These are phyloP conservation scores for Melieria omissa DNA, from an alignment of 2,888 invertebrate genomes.

Conservation along the genomic window DNA sequence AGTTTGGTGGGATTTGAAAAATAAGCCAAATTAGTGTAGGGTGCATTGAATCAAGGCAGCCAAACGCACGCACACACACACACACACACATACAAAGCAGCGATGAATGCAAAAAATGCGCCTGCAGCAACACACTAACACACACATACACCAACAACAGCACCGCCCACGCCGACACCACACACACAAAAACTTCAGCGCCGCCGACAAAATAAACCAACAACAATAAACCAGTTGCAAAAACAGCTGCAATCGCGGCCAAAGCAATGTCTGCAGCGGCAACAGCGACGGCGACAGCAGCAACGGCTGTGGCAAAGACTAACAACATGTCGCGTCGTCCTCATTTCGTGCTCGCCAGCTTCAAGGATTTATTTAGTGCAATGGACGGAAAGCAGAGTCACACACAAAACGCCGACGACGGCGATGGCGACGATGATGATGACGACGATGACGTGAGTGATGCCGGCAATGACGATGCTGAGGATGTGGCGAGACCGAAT, in stretches of 20 bases:
- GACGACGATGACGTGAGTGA: neutral
- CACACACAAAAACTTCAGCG: slow-evolving; percentile 3
- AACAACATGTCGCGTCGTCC: neutral
- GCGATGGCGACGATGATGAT: slow-evolving; percentile 23
- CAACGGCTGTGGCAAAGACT: slow-evolving; percentile 2
- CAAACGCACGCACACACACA: neutral
- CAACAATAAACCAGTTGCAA: too few relatives aligned
- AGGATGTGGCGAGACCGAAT: neutral
- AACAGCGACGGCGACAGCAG: slow-evolving; percentile 22
- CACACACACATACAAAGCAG: neutral
- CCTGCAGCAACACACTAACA: slow-evolving; percentile 9
- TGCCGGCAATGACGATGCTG: slow-evolving; percentile 7
- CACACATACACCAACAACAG: slow-evolving; percentile 32
- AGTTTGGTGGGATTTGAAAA: too few relatives aligned
- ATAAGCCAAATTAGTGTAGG: neutral
- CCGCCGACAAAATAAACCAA: neutral
- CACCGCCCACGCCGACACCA: slow-evolving; percentile 18
- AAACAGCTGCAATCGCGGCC: too few relatives aligned
- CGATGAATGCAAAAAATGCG: slow-evolving; percentile 1
- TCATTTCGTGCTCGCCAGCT: slow-evolving; percentile 17
- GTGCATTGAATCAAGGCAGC: neutral
- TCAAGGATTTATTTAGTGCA: slow-evolving; percentile 21
- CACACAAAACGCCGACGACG: slow-evolving; percentile 20
- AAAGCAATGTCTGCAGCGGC: slow-evolving; percentile 31
- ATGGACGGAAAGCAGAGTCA: neutral